Percentiles rank a stretch among this genome's conserved stretches.
These are phyloP conservation scores for Sebastes wilsoni DNA, from an alignment of 2,797 vertebrate species.

Conservation along the genomic window DNA sequence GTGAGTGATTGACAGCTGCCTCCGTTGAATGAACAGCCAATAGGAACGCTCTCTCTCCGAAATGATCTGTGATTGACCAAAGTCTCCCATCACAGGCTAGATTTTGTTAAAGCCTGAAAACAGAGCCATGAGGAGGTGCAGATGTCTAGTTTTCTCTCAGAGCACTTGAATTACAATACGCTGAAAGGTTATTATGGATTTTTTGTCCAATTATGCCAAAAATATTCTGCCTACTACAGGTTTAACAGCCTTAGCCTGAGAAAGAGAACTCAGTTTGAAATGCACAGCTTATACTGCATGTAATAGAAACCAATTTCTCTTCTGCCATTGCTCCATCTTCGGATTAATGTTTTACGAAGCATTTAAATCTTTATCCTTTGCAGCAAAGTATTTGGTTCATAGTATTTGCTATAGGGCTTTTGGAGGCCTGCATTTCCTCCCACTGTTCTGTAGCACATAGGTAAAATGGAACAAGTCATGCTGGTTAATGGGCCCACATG, in stretches of 20 bases:
- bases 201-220: too few relatives aligned
- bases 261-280: not conserved
- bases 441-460: not conserved
- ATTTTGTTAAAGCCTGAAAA: too few relatives aligned
- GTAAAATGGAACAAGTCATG: not conserved
- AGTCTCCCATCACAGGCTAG: too few relatives aligned
- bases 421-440: not conserved
- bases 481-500: not conserved
- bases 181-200: too few relatives aligned
- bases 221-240: too few relatives aligned
- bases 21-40: too few relatives aligned
- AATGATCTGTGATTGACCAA: too few relatives aligned
- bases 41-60: too few relatives aligned
- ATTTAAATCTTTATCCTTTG: not conserved
- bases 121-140: too few relatives aligned
- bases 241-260: not conserved
- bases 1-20: too few relatives aligned
- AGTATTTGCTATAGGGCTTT: not conserved
- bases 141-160: too few relatives aligned
- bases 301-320: not conserved
- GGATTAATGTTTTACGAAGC: not conserved
- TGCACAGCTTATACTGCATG: not conserved
- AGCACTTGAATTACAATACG: too few relatives aligned
- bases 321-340: not conserved
- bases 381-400: not conserved